These are phyloP conservation scores for Deilephila elpenor DNA, from an alignment of 2,888 invertebrate species.

Conservation along the genomic window DNA sequence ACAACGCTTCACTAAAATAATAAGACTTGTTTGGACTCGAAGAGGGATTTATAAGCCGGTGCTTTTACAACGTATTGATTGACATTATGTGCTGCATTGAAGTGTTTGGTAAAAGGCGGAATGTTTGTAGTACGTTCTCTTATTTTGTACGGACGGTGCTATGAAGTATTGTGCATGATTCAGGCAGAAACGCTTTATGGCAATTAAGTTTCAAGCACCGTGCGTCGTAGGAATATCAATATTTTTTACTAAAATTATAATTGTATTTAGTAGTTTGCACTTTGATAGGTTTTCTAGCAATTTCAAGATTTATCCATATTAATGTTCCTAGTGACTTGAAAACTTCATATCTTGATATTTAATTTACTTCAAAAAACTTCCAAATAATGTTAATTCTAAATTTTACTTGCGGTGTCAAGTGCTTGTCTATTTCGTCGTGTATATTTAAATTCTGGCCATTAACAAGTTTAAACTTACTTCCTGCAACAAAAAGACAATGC, in stretches of 20 bases:
- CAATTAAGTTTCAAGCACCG: too few relatives aligned
- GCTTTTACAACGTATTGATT: conserved; percentile 16
- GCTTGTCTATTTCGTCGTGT: background rate
- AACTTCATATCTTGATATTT: too few relatives aligned
- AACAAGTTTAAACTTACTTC: conserved; percentile 16
- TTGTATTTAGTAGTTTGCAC: too few relatives aligned
- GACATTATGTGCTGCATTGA: background rate
- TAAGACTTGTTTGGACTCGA: conserved; percentile 8
- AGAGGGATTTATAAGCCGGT: conserved; percentile 12
- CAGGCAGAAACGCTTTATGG: too few relatives aligned
- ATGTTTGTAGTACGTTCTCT: background rate
- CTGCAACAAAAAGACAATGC: conserved; percentile 12
- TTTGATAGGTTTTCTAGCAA: too few relatives aligned
- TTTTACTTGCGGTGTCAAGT: background rate
- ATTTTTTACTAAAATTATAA: too few relatives aligned
- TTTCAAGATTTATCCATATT: too few relatives aligned
- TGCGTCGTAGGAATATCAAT: too few relatives aligned
- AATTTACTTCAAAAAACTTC: background rate
- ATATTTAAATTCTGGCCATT: conserved; percentile 13
- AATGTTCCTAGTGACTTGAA: too few relatives aligned
- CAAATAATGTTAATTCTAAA: background rate
- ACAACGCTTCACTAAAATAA: conserved; percentile 23
- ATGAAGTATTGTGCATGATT: too few relatives aligned
- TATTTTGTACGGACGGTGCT: background rate
- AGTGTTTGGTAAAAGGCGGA: background rate